Base-by-base conservation (phyloP, 2,113 vertebrate species). In the Tympanuchus pallidicinctus region DNA sequence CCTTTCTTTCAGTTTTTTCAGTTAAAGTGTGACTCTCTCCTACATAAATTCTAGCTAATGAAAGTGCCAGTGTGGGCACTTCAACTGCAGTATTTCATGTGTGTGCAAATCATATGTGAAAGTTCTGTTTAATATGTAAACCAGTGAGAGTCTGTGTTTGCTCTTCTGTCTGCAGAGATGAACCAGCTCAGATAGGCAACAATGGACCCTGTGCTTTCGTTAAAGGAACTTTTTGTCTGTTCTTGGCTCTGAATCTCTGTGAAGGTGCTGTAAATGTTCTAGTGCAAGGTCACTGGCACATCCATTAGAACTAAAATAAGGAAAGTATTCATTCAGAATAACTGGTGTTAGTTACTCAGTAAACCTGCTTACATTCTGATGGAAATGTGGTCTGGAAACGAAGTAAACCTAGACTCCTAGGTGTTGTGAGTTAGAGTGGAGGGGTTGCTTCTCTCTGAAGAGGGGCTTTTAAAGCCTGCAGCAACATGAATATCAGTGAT, bases 151-250 rank as follows among this genome's bases (percentile, higher is more conserved):
- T 50, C 8, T 50, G 57, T 77, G 57, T 93, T 74, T 83, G 50
- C 72, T 86, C 8, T 64, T 77, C 86, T 81, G 36, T 63, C 64
- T 88, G 73, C 76, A 90, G 79, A 86, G 79, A 67, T 78, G 80
- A 77, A 50, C 65, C 47, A 64, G 56, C 72, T 77, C 47, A 36
- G 64, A 56, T 40, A 70, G 72, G 61, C 61, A 94, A 81, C 69
- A 88, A 40, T 30, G 34, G 76, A 67, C 25, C 34, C 25, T 79
- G 21, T 88, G 91, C 85, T 88, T 69, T 42, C 77, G 28, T 60
- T 85, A 70, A 66, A 86, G 64, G 56, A 89, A 77, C 80, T 77
- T 90, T 48, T 73, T 86, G 67, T 88, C 56, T 76, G 7, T 50
- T 70, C 42, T 83, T 90, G 85, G 64, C 88, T 91, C 15, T 77